A percentile compares a stretch with the other conserved stretches of the same genome.
Conservation (phyloP, 1,140 invertebrate species). For the Venturia canescens region DNA sequence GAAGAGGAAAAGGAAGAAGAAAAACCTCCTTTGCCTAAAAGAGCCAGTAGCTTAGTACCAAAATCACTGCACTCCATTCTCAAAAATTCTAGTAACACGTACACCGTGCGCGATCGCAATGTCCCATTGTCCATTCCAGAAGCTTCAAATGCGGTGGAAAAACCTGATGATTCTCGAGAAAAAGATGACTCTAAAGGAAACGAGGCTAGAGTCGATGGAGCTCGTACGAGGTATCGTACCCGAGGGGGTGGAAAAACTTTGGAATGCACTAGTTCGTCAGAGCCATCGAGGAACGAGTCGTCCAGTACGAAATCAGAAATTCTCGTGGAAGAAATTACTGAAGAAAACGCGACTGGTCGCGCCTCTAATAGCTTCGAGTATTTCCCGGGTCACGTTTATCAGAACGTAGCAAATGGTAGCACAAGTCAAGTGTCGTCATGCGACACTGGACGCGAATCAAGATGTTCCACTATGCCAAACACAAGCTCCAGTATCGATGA, state of each 20-base stretch:
- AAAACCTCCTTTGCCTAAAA: conserved; percentile 67
- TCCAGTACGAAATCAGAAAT: background rate
- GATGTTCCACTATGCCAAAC: conserved; percentile 71
- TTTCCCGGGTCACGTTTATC: conserved; percentile 75
- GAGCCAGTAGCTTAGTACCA: conserved; percentile 60
- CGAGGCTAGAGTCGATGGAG: background rate
- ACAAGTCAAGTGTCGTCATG: conserved; percentile 66
- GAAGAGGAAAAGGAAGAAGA: conserved; percentile 59
- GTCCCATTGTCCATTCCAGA: conserved; percentile 37
- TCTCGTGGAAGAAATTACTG: conserved; percentile 9
- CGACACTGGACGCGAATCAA: conserved; percentile 65
- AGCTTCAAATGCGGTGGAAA: conserved; percentile 27
- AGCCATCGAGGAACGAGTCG: conserved; percentile 62
- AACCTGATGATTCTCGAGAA: conserved; percentile 6
- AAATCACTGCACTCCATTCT: conserved; percentile 65
- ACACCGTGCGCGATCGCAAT: conserved; percentile 57
- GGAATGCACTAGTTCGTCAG: conserved; percentile 56
- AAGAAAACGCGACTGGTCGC: conserved; percentile 68
- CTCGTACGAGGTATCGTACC: background rate
- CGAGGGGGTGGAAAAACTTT: conserved; percentile 39
- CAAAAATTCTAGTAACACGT: conserved; percentile 67
- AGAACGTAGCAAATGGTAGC: conserved; percentile 67
- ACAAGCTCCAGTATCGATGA: conserved; percentile 75
- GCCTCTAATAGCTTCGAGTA: conserved; percentile 77
- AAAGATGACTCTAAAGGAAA: background rate